Evolutionary conservation across 2,797 vertebrate genomes (phyloP).

Genomic region (Stomatorhinus walkeri): DNA sequence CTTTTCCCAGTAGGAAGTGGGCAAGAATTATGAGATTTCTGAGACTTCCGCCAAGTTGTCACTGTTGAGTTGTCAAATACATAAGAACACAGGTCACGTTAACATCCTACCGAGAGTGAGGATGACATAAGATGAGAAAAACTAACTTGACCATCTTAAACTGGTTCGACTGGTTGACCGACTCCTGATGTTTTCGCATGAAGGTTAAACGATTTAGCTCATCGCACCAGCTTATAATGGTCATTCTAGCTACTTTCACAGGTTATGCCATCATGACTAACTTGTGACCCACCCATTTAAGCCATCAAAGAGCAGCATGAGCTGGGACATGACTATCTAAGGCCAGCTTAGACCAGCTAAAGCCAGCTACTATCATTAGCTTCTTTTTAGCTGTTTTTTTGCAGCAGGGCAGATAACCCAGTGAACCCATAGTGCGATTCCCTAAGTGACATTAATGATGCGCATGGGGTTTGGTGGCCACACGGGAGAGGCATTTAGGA

Average conservation of each 20-base stretch:
- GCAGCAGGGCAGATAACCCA: neutral
- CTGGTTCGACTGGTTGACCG: neutral
- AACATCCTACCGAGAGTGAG: neutral
- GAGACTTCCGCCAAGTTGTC: too few species aligned
- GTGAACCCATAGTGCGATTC: neutral
- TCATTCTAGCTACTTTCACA: neutral
- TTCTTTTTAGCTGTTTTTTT: neutral
- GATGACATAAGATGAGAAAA: neutral
- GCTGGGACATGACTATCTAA: neutral
- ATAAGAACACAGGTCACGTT: neutral
- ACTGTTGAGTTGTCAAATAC: neutral
- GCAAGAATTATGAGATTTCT: neutral
- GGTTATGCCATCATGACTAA: neutral
- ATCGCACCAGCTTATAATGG: neutral
- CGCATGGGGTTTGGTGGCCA: neutral
- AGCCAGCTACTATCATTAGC: neutral
- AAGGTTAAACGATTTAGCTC: neutral
- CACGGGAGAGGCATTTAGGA: neutral
- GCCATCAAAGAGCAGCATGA: neutral
- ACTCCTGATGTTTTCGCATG: neutral
- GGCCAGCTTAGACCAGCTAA: neutral
- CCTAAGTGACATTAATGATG: neutral
- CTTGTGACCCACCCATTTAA: neutral
- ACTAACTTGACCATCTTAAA: neutral
- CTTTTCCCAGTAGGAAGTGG: neutral